phyloP scores from a whole-genome alignment of 2,797 vertebrate genomes.

The Zalophus californianus region DNA sequence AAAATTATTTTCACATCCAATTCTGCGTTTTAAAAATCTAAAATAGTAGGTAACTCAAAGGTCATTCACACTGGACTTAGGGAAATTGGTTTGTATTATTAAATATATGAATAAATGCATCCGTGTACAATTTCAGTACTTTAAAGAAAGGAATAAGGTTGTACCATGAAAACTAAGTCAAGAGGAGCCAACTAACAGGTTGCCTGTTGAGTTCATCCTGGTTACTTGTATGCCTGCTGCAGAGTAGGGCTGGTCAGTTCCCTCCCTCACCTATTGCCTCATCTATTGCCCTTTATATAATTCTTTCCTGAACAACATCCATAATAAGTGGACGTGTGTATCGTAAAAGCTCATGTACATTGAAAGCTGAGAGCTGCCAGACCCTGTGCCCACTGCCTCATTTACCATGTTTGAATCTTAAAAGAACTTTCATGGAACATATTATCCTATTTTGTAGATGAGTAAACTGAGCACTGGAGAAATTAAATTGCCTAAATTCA shows the following conservation, averaged over 20 bases:
- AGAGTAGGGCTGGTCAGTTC: neutral
- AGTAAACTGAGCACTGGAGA: neutral
- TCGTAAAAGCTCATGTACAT: neutral
- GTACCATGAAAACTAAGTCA: neutral
- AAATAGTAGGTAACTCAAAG: slow-evolving; percentile 27
- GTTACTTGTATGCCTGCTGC: neutral
- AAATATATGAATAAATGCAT: neutral
- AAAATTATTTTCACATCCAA: slow-evolving; percentile 30
- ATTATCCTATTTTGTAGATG: neutral
- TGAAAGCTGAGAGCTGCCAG: neutral
- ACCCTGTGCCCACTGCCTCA: neutral
- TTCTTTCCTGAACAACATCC: neutral
- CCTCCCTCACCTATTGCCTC: neutral
- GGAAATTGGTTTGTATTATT: slow-evolving; percentile 16
- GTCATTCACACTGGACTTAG: neutral
- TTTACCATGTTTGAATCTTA: neutral
- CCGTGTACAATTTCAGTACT: neutral
- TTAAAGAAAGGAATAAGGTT: neutral
- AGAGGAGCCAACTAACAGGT: neutral
- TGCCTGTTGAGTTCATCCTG: neutral
- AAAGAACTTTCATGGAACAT: neutral
- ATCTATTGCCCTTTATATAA: neutral
- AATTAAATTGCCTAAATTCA: neutral
- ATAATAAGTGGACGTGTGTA: neutral
- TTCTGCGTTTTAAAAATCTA: neutral